These are phyloP conservation scores for Coreius guichenoti DNA, from an alignment of 2,797 vertebrate species.

Conservation along the genomic window DNA sequence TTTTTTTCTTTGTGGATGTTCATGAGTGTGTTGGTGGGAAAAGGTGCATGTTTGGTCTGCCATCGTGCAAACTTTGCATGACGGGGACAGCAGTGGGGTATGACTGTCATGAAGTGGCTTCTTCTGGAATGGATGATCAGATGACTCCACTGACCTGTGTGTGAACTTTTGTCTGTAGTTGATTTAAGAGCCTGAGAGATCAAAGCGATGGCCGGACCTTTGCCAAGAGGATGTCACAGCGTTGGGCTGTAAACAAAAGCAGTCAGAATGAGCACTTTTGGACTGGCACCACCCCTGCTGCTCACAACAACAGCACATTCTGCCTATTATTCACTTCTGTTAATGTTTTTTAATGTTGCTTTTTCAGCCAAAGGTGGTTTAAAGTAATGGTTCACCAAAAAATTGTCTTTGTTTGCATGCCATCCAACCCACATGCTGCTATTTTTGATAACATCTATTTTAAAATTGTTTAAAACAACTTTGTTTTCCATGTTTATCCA, in stretches of 20 bases:
- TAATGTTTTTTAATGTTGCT: conserved; percentile 3
- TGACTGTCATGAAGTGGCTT: conserved; percentile 73
- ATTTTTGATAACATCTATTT: background rate
- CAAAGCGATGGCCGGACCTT: conserved; percentile 73
- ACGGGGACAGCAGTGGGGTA: conserved; percentile 70
- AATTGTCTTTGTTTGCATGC: background rate
- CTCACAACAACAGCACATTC: conserved; percentile 3
- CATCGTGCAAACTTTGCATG: conserved; percentile 70
- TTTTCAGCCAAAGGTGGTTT: background rate
- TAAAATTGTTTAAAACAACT: background rate
- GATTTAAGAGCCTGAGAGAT: conserved; percentile 80
- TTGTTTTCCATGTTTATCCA: background rate
- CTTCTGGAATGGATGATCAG: conserved; percentile 80
- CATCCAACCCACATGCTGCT: background rate
- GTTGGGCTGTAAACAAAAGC: conserved; percentile 70
- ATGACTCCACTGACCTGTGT: conserved; percentile 80
- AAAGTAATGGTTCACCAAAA: background rate
- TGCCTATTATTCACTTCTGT: conserved; percentile 16
- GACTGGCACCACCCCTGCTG: conserved; percentile 42
- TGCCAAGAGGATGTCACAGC: conserved; percentile 69
- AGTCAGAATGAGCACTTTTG: conserved; percentile 56
- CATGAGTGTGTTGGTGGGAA: conserved; percentile 51
- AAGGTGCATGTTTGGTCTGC: conserved; percentile 58
- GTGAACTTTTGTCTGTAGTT: conserved; percentile 84
- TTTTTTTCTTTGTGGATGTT: conserved; percentile 20